Percentiles rank a stretch among this genome's conserved stretches.
Conservation (phyloP, 2,113 vertebrate species). For the Microcebus tavaratra region DNA sequence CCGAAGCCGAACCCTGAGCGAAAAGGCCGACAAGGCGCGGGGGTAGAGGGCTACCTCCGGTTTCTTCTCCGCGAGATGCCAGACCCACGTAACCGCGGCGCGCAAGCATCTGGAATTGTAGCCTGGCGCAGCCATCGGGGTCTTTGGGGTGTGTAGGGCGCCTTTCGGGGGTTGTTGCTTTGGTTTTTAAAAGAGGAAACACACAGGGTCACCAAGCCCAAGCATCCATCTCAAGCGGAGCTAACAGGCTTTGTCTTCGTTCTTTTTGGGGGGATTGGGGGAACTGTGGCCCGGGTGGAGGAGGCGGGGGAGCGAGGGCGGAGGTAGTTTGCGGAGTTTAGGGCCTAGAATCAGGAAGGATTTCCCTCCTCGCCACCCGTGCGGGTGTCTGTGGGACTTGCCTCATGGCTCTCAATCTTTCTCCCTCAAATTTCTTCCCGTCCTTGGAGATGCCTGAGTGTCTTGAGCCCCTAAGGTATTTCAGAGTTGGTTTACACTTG, state of each 20-base stretch:
- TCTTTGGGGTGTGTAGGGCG: neutral
- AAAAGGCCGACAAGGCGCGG: rapidly evolving
- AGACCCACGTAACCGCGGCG: neutral
- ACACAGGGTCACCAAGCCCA: neutral
- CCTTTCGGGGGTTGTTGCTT: neutral
- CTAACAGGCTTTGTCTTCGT: neutral
- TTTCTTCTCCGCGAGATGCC: neutral
- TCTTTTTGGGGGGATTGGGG: neutral
- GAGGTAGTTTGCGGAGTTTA: neutral
- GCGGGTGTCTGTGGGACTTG: neutral
- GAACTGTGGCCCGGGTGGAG: neutral
- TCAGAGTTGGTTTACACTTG: conserved; percentile 87
- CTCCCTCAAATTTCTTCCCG: neutral
- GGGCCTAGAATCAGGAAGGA: neutral
- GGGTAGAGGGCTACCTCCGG: rapidly evolving
- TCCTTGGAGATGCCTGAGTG: neutral
- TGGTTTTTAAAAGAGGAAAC: neutral
- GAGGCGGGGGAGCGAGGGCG: too few relatives aligned
- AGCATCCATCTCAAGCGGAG: neutral
- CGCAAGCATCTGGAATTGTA: neutral
- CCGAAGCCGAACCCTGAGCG: neutral
- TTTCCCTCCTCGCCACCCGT: rapidly evolving
- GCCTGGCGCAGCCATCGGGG: neutral
- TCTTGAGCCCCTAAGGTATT: conserved; percentile 61
- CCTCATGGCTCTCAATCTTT: neutral